A percentile compares a stretch with the other conserved stretches of the same genome.
phyloP scores from a whole-genome alignment of 2,797 vertebrate species.

The Tenualosa ilisha region DNA sequence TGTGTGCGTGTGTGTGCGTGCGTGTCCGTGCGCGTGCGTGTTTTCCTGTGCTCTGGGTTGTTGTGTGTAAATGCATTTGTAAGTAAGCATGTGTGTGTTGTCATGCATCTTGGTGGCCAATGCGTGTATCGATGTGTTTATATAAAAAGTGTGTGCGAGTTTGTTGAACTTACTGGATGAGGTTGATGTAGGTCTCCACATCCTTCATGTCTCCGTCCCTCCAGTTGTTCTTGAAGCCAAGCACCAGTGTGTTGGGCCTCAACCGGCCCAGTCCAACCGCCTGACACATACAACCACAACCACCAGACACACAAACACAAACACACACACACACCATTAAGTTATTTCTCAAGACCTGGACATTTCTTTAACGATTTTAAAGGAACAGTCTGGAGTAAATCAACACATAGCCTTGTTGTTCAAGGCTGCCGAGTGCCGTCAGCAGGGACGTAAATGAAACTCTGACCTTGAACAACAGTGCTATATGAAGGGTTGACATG shows the following conservation, averaged over 20 bases:
- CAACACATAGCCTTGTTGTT: no score
- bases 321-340: not conserved
- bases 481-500: no score
- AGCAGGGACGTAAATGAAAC: no score
- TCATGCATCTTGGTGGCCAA: not conserved
- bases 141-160: not conserved
- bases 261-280: conserved; percentile 93
- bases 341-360: not conserved
- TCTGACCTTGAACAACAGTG: no score
- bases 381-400: no score
- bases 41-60: not conserved
- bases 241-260: conserved; percentile 91
- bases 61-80: not conserved
- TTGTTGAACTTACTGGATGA: conserved; percentile 88
- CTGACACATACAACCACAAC: conserved; percentile 62
- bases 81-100: not conserved
- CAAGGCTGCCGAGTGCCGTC: no score
- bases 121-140: not conserved
- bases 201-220: conserved; percentile 90
- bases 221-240: conserved; percentile 98
- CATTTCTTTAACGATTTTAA: not conserved
- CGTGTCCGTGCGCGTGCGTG: no score
- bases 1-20: no score
- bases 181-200: conserved; percentile 92
- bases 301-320: not conserved